A percentile compares a stretch with the other conserved stretches of the same genome.
These are phyloP conservation scores for Dioctria linearis DNA, from an alignment of 2,888 invertebrate species.

Conservation along the genomic window DNA sequence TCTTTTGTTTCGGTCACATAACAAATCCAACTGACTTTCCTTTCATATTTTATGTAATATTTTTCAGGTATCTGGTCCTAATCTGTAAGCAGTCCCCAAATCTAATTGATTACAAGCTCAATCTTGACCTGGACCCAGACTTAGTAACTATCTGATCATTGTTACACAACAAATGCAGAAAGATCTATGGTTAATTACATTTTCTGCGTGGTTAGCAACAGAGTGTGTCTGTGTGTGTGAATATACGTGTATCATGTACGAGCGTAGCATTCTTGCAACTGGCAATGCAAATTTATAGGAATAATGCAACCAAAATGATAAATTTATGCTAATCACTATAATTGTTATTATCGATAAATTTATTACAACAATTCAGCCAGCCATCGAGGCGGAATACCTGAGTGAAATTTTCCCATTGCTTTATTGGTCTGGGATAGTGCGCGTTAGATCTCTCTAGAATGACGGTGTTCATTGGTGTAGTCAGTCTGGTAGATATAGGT, in stretches of 20 bases:
- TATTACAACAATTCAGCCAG: constrained; percentile 52
- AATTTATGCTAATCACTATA: constrained; percentile 55
- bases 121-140: neutral
- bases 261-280: neutral
- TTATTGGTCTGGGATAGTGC: neutral
- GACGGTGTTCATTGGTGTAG: neutral
- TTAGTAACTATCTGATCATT: neutral
- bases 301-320: constrained; percentile 55
- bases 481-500: neutral
- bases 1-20: too few species aligned
- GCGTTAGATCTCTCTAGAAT: neutral
- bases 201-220: constrained; percentile 37
- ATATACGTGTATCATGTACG: too few species aligned
- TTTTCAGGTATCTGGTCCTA: constrained; percentile 12
- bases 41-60: constrained; percentile 24
- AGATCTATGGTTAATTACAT: constrained; percentile 41
- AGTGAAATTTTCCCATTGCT: constrained; percentile 46
- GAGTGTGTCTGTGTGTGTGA: constrained; percentile 18
- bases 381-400: constrained; percentile 52
- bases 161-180: constrained; percentile 42
- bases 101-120: constrained; percentile 29
- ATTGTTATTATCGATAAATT: constrained; percentile 56
- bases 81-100: constrained; percentile 24
- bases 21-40: neutral
- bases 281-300: constrained; percentile 51